Evolutionary conservation across 2,113 vertebrate species (phyloP).

Genomic region (Hippocampus mohnikei): DNA sequence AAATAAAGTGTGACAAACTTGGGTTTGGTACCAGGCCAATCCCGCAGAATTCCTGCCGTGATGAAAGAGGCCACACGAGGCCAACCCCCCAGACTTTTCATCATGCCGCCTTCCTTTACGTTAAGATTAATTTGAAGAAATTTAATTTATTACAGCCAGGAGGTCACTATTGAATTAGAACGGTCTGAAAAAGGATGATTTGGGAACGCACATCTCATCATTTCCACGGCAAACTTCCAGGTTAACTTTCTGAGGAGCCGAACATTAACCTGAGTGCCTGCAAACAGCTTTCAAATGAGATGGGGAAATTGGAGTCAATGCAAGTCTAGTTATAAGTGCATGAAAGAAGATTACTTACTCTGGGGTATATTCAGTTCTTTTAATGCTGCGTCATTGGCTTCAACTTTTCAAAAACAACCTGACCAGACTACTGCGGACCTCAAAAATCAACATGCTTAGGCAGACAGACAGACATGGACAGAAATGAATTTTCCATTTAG

Average conservation of each 20-base stretch:
- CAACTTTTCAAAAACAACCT: not conserved
- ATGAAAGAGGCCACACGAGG: slow-evolving; percentile 15
- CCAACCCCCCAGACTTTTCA: not conserved
- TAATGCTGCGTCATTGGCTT: not conserved
- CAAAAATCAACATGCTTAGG: too few species aligned
- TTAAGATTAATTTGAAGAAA: not conserved
- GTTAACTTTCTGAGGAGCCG: not conserved
- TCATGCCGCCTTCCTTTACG: not conserved
- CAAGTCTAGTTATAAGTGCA: not conserved
- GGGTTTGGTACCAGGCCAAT: slow-evolving; percentile 37
- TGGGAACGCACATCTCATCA: not conserved
- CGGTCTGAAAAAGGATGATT: not conserved
- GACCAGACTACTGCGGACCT: not conserved
- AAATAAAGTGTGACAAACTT: slow-evolving; percentile 46
- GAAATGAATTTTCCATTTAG: too few species aligned
- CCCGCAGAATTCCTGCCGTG: slow-evolving; percentile 26
- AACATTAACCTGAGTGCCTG: not conserved
- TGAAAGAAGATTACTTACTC: not conserved
- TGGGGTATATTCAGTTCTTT: not conserved
- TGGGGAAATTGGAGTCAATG: not conserved
- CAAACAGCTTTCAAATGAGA: not conserved
- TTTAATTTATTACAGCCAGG: not conserved
- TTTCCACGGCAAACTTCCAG: not conserved
- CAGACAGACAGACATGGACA: too few species aligned
- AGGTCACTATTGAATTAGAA: not conserved